A percentile compares a stretch with the other conserved stretches of the same genome.
Conservation (phyloP, 2,797 vertebrate genomes). For the Phaenicophaeus curvirostris region DNA sequence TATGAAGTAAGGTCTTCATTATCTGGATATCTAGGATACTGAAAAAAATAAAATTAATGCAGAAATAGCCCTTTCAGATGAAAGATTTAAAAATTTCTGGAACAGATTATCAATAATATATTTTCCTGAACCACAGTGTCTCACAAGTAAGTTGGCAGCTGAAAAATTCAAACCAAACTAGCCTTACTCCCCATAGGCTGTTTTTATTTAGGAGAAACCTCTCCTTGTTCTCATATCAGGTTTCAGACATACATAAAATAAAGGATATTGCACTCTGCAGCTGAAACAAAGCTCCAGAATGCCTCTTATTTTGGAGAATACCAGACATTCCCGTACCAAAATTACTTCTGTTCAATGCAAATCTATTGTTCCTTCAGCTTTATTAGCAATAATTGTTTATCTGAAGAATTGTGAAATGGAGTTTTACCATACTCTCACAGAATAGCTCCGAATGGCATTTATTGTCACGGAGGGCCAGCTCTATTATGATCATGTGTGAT, state of each 20-base stretch:
- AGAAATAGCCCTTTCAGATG: neutral
- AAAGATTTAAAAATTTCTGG: neutral
- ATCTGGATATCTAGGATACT: neutral
- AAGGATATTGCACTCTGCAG: neutral
- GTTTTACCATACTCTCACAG: neutral
- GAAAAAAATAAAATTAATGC: neutral
- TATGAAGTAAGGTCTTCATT: neutral
- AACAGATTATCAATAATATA: neutral
- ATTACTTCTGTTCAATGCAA: neutral
- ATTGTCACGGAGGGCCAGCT: neutral
- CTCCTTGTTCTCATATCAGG: neutral
- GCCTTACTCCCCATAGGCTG: neutral
- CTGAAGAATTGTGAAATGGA: neutral
- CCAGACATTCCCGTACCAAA: neutral
- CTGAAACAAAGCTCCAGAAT: neutral
- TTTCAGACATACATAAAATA: neutral
- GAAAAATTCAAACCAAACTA: slow-evolving; percentile 31
- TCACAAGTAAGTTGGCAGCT: neutral
- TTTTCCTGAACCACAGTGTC: neutral
- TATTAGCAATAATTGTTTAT: neutral
- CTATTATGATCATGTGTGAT: neutral
- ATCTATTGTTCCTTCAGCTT: neutral
- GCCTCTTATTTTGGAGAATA: neutral
- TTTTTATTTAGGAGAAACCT: neutral
- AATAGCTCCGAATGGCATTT: neutral